Evolutionary conservation across 2,888 invertebrate species (phyloP).

Genomic region (Chouioia cunea): DNA sequence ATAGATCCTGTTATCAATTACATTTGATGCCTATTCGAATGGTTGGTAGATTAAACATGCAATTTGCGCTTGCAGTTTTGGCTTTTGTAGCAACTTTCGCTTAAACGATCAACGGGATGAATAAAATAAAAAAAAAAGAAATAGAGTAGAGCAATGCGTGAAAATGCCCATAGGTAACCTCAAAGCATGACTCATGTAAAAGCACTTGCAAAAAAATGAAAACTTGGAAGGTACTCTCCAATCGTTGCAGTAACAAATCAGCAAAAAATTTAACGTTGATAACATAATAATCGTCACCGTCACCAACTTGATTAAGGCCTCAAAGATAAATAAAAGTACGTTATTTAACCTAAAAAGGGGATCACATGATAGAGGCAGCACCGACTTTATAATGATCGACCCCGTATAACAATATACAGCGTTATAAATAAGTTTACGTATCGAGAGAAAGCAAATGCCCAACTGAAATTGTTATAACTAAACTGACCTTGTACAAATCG

Average conservation of each 20-base stretch:
- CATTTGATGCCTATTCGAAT: too few species aligned
- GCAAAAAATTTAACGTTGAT: background rate
- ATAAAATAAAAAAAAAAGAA: too few species aligned
- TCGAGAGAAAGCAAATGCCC: background rate
- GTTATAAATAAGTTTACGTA: slow-evolving; percentile 25
- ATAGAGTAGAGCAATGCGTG: too few species aligned
- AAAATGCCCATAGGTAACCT: slow-evolving; percentile 34
- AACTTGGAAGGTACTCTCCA: background rate
- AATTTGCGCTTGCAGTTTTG: background rate
- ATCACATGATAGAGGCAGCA: slow-evolving; percentile 47
- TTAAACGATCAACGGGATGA: slow-evolving; percentile 18
- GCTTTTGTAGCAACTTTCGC: slow-evolving; percentile 11
- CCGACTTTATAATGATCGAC: slow-evolving; percentile 30
- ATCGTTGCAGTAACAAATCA: background rate
- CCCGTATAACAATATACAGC: slow-evolving; percentile 16
- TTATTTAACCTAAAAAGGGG: slow-evolving; percentile 37
- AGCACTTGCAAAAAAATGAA: background rate
- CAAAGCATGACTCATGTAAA: slow-evolving; percentile 2
- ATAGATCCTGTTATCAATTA: too few species aligned
- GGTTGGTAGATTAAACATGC: too few species aligned
- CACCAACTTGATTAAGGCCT: background rate
- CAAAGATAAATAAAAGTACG: slow-evolving; percentile 24
- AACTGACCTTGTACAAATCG: slow-evolving; percentile 44
- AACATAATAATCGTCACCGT: slow-evolving; percentile 3
- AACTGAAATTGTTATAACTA: background rate